These are phyloP conservation scores for Oryzias celebensis DNA, from an alignment of 2,113 vertebrate genomes.

Conservation along the genomic window DNA sequence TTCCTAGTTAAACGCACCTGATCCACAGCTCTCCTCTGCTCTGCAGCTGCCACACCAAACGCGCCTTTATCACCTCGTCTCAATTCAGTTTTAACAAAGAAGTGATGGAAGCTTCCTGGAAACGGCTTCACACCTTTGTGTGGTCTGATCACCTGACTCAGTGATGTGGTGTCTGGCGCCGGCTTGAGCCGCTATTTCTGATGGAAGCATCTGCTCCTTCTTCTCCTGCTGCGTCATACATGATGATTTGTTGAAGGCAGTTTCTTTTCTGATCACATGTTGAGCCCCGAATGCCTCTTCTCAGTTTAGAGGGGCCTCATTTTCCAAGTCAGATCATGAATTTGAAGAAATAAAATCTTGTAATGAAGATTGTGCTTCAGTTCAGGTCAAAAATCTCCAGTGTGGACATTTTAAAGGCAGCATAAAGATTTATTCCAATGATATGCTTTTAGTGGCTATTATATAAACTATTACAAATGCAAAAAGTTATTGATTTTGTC, in stretches of 20 bases:
- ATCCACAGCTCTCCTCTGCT: neutral
- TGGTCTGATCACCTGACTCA: slow-evolving; percentile 59
- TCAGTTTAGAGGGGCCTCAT: neutral
- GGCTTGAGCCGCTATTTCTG: slow-evolving; percentile 68
- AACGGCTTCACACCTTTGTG: slow-evolving; percentile 73
- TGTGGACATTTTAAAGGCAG: neutral
- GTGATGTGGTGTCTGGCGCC: slow-evolving; percentile 69
- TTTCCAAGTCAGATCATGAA: too few species aligned
- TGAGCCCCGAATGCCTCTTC: neutral
- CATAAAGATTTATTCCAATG: neutral
- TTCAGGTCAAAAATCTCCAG: neutral
- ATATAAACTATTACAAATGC: neutral
- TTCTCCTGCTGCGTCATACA: slow-evolving; percentile 53
- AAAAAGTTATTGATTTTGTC: neutral
- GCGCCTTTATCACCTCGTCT: slow-evolving; percentile 37
- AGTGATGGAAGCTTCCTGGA: slow-evolving; percentile 73
- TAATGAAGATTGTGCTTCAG: too few species aligned
- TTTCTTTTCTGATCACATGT: slow-evolving; percentile 35
- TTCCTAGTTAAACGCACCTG: neutral
- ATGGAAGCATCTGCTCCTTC: slow-evolving; percentile 65
- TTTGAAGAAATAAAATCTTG: too few species aligned
- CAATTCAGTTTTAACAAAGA: slow-evolving; percentile 51
- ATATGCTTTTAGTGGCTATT: neutral
- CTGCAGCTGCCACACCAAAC: slow-evolving; percentile 12
- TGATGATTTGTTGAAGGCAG: slow-evolving; percentile 34